These are phyloP conservation scores for Leguminivora glycinivorella DNA, from an alignment of 1,140 invertebrate genomes.

Conservation along the genomic window DNA sequence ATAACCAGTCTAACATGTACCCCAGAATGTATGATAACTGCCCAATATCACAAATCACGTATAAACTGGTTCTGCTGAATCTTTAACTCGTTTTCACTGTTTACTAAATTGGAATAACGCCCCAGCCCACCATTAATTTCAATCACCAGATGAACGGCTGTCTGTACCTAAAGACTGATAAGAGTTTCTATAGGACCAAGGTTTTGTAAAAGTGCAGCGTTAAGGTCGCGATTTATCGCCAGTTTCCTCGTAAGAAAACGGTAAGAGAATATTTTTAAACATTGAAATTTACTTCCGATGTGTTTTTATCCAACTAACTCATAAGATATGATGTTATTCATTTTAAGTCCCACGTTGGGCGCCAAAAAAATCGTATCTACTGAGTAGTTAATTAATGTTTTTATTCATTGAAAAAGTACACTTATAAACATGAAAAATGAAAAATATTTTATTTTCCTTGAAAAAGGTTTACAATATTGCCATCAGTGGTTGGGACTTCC, in stretches of 20 bases:
- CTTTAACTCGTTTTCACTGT: neutral
- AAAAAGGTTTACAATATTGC: too few relatives aligned
- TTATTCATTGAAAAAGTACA: too few relatives aligned
- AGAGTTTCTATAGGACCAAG: constrained; percentile 47
- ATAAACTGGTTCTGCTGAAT: neutral
- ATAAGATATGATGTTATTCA: too few relatives aligned
- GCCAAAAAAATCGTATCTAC: too few relatives aligned
- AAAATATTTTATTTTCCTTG: too few relatives aligned
- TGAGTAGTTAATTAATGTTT: too few relatives aligned
- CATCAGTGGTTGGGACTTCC: too few relatives aligned
- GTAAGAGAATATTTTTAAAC: neutral
- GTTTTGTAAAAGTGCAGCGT: constrained; percentile 26
- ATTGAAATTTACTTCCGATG: neutral
- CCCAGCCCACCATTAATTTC: constrained; percentile 53
- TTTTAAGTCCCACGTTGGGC: too few relatives aligned
- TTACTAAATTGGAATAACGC: neutral
- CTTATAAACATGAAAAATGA: too few relatives aligned
- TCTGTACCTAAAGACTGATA: constrained; percentile 51
- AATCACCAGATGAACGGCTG: constrained; percentile 48
- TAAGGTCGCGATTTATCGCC: neutral
- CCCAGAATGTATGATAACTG: too few relatives aligned
- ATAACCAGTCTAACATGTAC: neutral
- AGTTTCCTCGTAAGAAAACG: constrained; percentile 6
- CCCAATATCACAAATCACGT: neutral
- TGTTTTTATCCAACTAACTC: too few relatives aligned